These are phyloP conservation scores for Heliconius sara DNA, from an alignment of 2,888 invertebrate genomes.

Conservation along the genomic window DNA sequence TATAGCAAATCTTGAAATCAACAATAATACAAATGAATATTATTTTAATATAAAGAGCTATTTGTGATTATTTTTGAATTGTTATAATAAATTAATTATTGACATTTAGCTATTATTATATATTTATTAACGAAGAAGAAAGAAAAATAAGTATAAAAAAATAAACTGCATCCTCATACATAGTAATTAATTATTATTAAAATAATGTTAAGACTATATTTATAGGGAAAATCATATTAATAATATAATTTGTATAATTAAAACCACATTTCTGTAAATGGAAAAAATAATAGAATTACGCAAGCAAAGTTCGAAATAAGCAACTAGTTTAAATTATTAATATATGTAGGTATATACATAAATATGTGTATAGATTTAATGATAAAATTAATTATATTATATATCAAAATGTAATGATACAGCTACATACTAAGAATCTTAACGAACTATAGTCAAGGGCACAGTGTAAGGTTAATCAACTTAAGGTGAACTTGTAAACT, in stretches of 20 bases:
- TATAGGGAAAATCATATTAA: conserved; percentile 2
- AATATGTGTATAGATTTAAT: not conserved
- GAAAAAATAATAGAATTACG: not conserved
- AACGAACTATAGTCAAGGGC: conserved; percentile 44
- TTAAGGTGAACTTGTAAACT: conserved; percentile 47
- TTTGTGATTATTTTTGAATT: no score
- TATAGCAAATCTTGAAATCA: no score
- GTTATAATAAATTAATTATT: not conserved
- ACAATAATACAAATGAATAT: no score
- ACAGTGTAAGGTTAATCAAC: conserved; percentile 45
- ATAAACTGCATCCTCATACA: not conserved
- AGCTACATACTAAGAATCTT: conserved; percentile 29
- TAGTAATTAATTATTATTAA: not conserved
- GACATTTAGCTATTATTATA: not conserved
- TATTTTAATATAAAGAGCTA: no score
- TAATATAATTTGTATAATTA: not conserved
- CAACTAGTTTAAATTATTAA: not conserved
- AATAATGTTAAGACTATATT: not conserved
- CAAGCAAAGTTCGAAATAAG: not conserved
- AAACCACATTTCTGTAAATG: not conserved
- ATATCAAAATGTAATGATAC: conserved; percentile 25
- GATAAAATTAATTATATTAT: conserved; percentile 1
- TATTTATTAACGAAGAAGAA: not conserved
- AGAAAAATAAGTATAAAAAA: not conserved
- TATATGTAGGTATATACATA: not conserved